Evolutionary conservation across 2,113 vertebrate genomes (phyloP), one percentile per base, ranked within the genome.

Genomic region (Orientallactaga bullata): DNA sequence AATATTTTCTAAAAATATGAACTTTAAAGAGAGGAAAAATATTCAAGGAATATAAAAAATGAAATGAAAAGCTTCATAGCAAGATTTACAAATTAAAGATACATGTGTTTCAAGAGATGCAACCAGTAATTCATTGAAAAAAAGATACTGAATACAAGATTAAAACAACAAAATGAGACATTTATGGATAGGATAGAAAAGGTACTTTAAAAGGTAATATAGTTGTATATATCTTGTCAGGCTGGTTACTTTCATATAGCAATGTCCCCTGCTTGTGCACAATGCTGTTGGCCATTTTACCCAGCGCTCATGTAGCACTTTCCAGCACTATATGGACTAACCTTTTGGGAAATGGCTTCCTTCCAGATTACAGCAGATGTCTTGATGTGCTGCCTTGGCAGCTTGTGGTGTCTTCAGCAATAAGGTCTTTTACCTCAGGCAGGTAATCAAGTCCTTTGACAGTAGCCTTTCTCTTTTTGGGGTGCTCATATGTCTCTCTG

Each of bases 31-130:
- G 13, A 90, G 11, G 72, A 58, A 68, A 94, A 71, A 60, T 32
- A 35, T 71, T 30, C 65, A 93, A 77, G 42, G 21, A 90, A 88
- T 63, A 26, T n/a, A 71, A 42, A 81, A 82, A 89, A 85, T 71
- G 20, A 85, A 93, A 85, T 55, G 10, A 55, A 55, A 55, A 85
- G 15, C 20, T 84, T 55, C 47, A 68, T 21, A 88, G 47, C 26
- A 93, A 73, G 63, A 82, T 82, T 93, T 88, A 84, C 58, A 88
- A 77, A 94, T 93, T 72, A 77, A 91, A 85, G 28, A 32, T 63
- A 88, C 28, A 68, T 78, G 21, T 82, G 28, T 63, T 85, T 37
- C 73, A 74, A 77, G 21, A 76, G 10, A 76, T 55, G 61, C 15
- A 68, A 82, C 60, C 77, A 86, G 26, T 72, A 90, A 30, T 78